These are phyloP conservation scores for Hydra vulgaris DNA, from an alignment of 30 jellyfish, hydroid and myxozoan species.

Conservation along the genomic window DNA sequence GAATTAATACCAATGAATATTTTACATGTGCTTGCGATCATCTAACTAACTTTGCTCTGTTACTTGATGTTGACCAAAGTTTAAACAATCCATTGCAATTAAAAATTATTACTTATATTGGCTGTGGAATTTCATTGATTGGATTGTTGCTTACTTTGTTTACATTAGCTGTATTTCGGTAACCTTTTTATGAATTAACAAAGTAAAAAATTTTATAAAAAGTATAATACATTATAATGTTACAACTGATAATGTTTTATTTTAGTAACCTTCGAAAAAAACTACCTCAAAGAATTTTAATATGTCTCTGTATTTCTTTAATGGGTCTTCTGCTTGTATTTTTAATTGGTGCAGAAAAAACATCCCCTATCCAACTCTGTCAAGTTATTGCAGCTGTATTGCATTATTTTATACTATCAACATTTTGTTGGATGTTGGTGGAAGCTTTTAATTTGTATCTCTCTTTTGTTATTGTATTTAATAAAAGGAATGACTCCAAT, in stretches of 20 bases:
- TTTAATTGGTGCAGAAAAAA: conserved; percentile 65
- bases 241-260: background rate
- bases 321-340: conserved; percentile 37
- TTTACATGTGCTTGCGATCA: conserved; percentile 26
- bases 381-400: conserved; percentile 55
- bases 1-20: background rate
- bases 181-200: background rate
- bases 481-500: conserved; percentile 6
- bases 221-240: background rate
- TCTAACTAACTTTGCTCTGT: conserved; percentile 36
- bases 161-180: conserved; percentile 24
- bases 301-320: conserved; percentile 63
- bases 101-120: conserved; percentile 30
- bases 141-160: conserved; percentile 23
- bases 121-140: conserved; percentile 41
- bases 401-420: conserved; percentile 61
- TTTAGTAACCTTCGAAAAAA: conserved; percentile 57
- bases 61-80: conserved; percentile 25
- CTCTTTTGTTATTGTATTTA: conserved; percentile 51
- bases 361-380: conserved; percentile 50
- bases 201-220: background rate
- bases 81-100: conserved; percentile 26
- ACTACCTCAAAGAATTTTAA: conserved; percentile 74
- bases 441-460: conserved; percentile 82
- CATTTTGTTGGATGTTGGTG: conserved; percentile 89